phyloP scores from a whole-genome alignment of 2,113 vertebrate species.

The Indicator maculatus region DNA sequence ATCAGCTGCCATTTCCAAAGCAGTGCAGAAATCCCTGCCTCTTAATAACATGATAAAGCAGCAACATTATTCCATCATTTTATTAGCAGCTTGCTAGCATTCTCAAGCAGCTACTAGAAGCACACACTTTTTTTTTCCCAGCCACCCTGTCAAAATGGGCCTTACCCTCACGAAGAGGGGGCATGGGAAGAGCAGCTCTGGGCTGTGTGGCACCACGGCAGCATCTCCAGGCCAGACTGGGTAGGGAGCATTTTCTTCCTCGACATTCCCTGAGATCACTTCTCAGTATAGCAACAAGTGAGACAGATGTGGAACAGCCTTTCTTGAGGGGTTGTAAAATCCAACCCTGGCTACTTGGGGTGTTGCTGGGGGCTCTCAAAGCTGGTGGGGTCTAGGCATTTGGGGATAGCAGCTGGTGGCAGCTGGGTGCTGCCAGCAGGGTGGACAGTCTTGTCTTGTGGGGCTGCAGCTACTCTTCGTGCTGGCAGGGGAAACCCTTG shows the following conservation, averaged over 20 bases:
- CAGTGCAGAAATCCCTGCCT: background rate
- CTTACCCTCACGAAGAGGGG: background rate
- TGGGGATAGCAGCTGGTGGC: background rate
- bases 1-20: background rate
- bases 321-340: background rate
- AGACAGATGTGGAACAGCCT: background rate
- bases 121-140: background rate
- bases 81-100: background rate
- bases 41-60: background rate
- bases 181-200: background rate
- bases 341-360: background rate
- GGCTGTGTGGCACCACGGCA: background rate
- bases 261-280: background rate
- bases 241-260: background rate
- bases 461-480: fast-evolving
- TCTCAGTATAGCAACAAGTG: background rate
- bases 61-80: background rate
- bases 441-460: fast-evolving
- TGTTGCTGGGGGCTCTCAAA: background rate
- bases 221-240: background rate
- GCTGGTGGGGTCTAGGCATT: background rate
- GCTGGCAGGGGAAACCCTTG: background rate
- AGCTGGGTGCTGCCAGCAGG: background rate
- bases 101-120: background rate
- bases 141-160: background rate